These are phyloP conservation scores for Himalopsyche phryganea DNA, from an alignment of 1,140 invertebrate species.

Conservation along the genomic window DNA sequence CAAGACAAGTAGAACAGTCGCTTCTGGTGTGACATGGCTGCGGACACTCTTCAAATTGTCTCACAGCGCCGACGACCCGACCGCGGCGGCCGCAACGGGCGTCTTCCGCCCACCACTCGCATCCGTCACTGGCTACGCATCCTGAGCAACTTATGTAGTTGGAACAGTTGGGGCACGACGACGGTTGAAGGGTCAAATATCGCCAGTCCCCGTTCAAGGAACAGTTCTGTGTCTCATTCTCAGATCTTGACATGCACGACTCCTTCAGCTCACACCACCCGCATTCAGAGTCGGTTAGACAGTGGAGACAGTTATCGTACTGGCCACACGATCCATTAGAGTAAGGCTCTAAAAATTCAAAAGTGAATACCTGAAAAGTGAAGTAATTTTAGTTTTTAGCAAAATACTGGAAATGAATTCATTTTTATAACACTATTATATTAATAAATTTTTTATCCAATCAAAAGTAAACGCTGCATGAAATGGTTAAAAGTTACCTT, in stretches of 20 bases:
- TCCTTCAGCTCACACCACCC: constrained; percentile 81
- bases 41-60: constrained; percentile 63
- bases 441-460: not conserved
- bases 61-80: constrained; percentile 64
- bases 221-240: constrained; percentile 64
- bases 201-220: constrained; percentile 60
- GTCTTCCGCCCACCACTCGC: constrained; percentile 87
- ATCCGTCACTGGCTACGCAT: constrained; percentile 67
- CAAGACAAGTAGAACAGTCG: constrained; percentile 79
- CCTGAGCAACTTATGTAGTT: constrained; percentile 83
- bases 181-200: constrained; percentile 75
- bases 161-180: constrained; percentile 79
- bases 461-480: too few relatives aligned
- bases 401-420: too few relatives aligned
- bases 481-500: constrained; percentile 52
- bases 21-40: constrained; percentile 69
- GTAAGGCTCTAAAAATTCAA: constrained; percentile 87
- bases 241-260: constrained; percentile 59
- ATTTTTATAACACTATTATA: too few relatives aligned
- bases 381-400: constrained; percentile 1
- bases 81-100: constrained; percentile 79
- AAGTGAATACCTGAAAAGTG: constrained; percentile 66
- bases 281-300: constrained; percentile 82
- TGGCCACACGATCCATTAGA: constrained; percentile 71
- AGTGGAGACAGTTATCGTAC: constrained; percentile 82